phyloP scores from a whole-genome alignment of 1,140 invertebrate genomes.

The Macrotrachela quadricornifera region DNA sequence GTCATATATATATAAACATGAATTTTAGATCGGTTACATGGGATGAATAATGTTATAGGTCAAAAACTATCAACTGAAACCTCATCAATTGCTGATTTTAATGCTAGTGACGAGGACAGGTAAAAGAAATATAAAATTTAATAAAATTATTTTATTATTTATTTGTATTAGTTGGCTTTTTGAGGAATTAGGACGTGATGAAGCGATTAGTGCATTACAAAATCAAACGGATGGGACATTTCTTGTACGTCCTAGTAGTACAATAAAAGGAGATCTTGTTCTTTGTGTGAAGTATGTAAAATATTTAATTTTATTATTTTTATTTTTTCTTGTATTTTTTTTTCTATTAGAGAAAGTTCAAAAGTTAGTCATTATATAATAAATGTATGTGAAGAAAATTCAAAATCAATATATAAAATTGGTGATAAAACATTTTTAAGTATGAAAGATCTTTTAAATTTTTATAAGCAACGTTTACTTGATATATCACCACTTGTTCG shows the following conservation, averaged over 20 bases:
- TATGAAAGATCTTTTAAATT: constrained; percentile 64
- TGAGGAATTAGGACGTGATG: constrained; percentile 9
- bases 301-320: too few relatives aligned
- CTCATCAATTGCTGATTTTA: too few relatives aligned
- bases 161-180: background rate
- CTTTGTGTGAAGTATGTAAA: background rate
- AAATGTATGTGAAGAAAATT: constrained; percentile 46
- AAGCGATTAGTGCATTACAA: constrained; percentile 11
- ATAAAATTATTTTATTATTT: background rate
- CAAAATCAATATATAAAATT: constrained; percentile 56
- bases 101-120: too few relatives aligned
- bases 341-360: constrained; percentile 55
- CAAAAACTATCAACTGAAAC: too few relatives aligned
- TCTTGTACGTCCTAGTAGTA: background rate
- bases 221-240: constrained; percentile 35
- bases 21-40: too few relatives aligned
- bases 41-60: too few relatives aligned
- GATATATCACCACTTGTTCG: constrained; percentile 76
- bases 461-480: constrained; percentile 85
- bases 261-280: background rate
- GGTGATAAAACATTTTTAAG: constrained; percentile 82
- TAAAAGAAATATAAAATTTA: too few relatives aligned
- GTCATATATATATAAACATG: too few relatives aligned
- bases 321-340: constrained; percentile 1
- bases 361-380: constrained; percentile 97